Conservation (phyloP, 64 coral and sea anemone genomes). For the Montipora foliosa region DNA sequence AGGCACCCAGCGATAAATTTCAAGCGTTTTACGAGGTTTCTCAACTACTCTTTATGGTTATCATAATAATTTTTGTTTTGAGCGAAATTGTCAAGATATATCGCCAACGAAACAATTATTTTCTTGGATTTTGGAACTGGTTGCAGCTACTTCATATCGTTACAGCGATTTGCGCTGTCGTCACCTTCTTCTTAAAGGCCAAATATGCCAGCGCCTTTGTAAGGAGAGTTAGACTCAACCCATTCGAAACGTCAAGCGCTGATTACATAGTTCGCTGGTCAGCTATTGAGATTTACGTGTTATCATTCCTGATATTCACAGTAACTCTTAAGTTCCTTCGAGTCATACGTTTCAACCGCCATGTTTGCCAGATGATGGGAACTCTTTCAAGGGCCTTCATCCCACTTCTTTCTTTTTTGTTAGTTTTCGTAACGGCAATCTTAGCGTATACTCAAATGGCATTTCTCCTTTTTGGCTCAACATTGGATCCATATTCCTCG, state of each 20-base stretch:
- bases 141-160: slow-evolving; percentile 65
- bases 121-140: slow-evolving; percentile 76
- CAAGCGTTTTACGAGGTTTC: slow-evolving; percentile 54
- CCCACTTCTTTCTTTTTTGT: slow-evolving; percentile 44
- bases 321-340: slow-evolving; percentile 67
- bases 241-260: slow-evolving; percentile 70
- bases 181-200: slow-evolving; percentile 69
- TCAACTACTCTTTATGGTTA: slow-evolving; percentile 78
- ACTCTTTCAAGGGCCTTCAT: slow-evolving; percentile 49
- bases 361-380: slow-evolving; percentile 70
- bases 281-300: slow-evolving; percentile 55
- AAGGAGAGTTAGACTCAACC: slow-evolving; percentile 58
- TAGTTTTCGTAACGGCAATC: slow-evolving; percentile 39
- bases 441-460: slow-evolving; percentile 62
- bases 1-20: slow-evolving; percentile 21
- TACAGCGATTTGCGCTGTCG: slow-evolving; percentile 48
- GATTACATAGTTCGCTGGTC: slow-evolving; percentile 73
- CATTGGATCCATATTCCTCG: slow-evolving; percentile 60
- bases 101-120: slow-evolving; percentile 27
- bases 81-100: slow-evolving; percentile 53
- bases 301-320: slow-evolving; percentile 78
- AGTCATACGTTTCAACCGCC: slow-evolving; percentile 74
- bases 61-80: slow-evolving; percentile 63
- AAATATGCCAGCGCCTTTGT: slow-evolving; percentile 60
- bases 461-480: slow-evolving; percentile 68